Evolutionary conservation across 2,113 vertebrate genomes (phyloP).

Genomic region (Aldabrachelys gigantea): DNA sequence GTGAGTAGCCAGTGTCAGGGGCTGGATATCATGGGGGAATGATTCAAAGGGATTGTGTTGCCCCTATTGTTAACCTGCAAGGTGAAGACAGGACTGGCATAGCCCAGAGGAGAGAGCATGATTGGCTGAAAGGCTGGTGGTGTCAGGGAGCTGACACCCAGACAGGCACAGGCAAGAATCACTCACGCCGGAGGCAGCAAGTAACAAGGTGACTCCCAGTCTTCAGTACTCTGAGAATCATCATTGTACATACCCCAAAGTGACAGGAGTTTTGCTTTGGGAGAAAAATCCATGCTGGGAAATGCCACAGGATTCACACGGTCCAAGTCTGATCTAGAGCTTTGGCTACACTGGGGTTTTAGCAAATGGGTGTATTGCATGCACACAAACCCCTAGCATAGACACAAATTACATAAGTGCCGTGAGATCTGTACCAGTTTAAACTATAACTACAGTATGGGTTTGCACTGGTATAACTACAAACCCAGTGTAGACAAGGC

Average conservation of each 20-base stretch:
- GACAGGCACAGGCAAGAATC: neutral
- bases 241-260: neutral
- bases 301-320: too few species aligned
- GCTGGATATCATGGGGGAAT: neutral
- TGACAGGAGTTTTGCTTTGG: neutral
- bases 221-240: neutral
- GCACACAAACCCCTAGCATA: neutral
- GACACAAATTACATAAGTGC: neutral
- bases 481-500: neutral
- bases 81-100: neutral
- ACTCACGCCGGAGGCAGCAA: rapidly evolving
- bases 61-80: neutral
- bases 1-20: neutral
- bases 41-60: neutral
- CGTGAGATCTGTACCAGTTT: neutral
- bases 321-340: too few species aligned
- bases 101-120: too few species aligned
- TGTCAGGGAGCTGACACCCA: too few species aligned
- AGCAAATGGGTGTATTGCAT: neutral
- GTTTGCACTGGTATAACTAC: neutral
- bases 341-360: neutral
- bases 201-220: rapidly evolving
- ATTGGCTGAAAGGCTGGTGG: too few species aligned
- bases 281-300: neutral
- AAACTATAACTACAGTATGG: neutral